Evolutionary conservation across 35 echinoderm and acorn worm genomes (phyloP), one percentile per base, ranked within the genome.

Genomic region (Patiria miniata): DNA sequence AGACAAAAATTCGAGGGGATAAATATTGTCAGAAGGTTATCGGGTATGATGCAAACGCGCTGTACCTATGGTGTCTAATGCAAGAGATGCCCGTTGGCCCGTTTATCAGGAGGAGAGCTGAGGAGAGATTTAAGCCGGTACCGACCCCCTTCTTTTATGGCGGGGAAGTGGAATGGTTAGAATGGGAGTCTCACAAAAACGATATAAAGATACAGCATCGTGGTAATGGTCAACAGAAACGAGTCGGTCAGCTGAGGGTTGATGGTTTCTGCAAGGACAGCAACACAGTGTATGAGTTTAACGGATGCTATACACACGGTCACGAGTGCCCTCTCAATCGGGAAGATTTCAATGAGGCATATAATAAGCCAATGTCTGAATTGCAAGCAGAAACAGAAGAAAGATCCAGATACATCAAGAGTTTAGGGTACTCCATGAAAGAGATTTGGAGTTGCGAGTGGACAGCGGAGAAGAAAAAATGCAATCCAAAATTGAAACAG

Each of bases 251-350:
- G 8, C 19, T 37, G 7, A 79, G 40, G 10, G 0, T 88, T 38
- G 86, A 88, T 80, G 86, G 86, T 7, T 80, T 40, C 51, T 88
- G 77, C 44, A 16, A 78, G 16, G 29, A 88, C 21, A 78, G 14
- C 21, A 78, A 76, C 6, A 17, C 26, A 1, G 81, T 52, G 30
- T 90, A 84, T 56, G 42, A 84, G 84, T 68, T 83, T 17, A 16
- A 89, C 3, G 77, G 87, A 5, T 90, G 88, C 36, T 90, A 52
- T 58, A 83, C 21, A 53, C 79, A 83, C 33, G 88, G 88, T 2
- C 80, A 90, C 68, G 7, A 12, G 2, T 90, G 80, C 76, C 8
- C 16, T 23, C 61, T 83, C 56, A 90, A 90, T 32, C 60, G 29
- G 9, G 21, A 61, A 14, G 23, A 7, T 10, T 39, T 8, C 33